These are phyloP conservation scores for Simalia tracyae DNA, from an alignment of 2,797 vertebrate species.

Conservation along the genomic window DNA sequence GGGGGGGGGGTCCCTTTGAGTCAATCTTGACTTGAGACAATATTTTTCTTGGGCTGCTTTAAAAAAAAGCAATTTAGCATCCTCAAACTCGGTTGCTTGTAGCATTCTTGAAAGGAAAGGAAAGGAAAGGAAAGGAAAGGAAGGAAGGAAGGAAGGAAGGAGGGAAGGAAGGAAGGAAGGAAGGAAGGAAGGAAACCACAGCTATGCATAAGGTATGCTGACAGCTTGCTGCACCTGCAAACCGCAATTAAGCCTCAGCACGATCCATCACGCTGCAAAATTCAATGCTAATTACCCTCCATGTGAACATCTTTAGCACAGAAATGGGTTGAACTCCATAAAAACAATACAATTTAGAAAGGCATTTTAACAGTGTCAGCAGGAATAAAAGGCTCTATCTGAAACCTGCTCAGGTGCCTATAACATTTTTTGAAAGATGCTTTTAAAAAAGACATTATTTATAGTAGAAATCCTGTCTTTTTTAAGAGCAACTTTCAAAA, in stretches of 20 bases:
- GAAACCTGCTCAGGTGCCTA: neutral
- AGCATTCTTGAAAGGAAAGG: neutral
- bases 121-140: too few species aligned
- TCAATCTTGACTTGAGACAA: neutral
- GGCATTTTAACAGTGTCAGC: slow-evolving; percentile 2
- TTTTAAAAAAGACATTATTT: too few species aligned
- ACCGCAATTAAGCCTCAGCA: neutral
- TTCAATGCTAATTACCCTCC: neutral
- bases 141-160: neutral
- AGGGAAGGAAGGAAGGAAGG: neutral
- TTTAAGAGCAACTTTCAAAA: neutral
- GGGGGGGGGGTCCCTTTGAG: neutral
- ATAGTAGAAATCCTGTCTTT: neutral
- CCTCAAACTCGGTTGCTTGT: neutral
- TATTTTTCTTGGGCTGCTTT: neutral
- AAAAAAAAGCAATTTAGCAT: neutral
- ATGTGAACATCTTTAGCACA: slow-evolving; percentile 21
- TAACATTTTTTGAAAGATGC: neutral
- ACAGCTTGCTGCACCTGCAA: neutral
- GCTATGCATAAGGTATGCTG: neutral
- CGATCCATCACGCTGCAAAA: slow-evolving; percentile 23
- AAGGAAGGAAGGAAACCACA: neutral
- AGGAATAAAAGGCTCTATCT: neutral
- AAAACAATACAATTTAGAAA: slow-evolving; percentile 3
- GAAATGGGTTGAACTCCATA: slow-evolving; percentile 21